A percentile compares a stretch with the other conserved stretches of the same genome.
phyloP scores from a whole-genome alignment of 2,797 vertebrate genomes.

The Dallia pectoralis region DNA sequence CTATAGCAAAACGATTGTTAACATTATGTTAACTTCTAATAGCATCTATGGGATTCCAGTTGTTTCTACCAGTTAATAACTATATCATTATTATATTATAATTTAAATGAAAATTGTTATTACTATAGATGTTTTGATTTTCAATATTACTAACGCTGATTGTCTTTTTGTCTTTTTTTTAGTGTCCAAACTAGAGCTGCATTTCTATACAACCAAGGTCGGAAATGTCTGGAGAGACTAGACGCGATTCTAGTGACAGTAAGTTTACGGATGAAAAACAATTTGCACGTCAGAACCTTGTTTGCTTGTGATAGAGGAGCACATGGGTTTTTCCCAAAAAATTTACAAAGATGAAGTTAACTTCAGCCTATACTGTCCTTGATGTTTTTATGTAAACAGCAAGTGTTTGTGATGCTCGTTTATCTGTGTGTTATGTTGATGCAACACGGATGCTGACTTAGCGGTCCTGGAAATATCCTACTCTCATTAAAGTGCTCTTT shows the following conservation, averaged over 20 bases:
- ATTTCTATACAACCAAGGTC: constrained; percentile 46
- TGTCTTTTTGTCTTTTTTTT: not conserved
- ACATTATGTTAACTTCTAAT: not conserved
- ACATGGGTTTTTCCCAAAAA: not conserved
- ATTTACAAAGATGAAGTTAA: not conserved
- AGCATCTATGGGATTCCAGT: not conserved
- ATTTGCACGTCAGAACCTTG: not conserved
- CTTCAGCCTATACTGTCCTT: not conserved
- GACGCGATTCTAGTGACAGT: constrained; percentile 54
- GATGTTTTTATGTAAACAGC: not conserved
- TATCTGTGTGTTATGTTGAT: not conserved
- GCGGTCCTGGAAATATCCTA: not conserved
- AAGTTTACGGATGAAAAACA: constrained; percentile 35
- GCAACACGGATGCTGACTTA: not conserved
- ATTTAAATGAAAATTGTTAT: not conserved
- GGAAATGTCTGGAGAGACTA: constrained; percentile 47
- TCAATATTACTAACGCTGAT: not conserved
- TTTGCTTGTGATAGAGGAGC: not conserved
- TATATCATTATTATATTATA: not conserved
- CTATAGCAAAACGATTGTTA: not conserved
- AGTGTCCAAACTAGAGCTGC: constrained; percentile 51
- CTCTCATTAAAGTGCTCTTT: not conserved
- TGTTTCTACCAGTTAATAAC: not conserved
- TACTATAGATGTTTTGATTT: not conserved
- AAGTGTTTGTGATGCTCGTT: not conserved